Base-by-base conservation (phyloP, 1,140 invertebrate species). In the Neomicropteryx cornuta region DNA sequence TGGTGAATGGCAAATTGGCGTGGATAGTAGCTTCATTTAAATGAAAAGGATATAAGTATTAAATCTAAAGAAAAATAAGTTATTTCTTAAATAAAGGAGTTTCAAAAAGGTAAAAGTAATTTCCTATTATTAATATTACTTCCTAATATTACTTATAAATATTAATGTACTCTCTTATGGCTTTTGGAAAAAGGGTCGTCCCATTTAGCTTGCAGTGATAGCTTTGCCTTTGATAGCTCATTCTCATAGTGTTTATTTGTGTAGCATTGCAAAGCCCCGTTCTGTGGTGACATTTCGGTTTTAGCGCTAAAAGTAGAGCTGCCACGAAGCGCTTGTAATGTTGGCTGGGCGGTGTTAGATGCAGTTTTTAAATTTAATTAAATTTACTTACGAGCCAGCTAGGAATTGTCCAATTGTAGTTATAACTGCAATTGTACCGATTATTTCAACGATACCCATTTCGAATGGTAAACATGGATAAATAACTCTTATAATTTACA, bases 401-500 rank as follows among this genome's bases (percentile, higher is more conserved):
- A 82, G 55, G 62, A 81, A 82, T 48, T 81, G 79, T 36, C 78
- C 58, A 36, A 81, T 68, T 8, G 79, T 81, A 40, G 71, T 77
- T 23, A 80, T 60, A 14, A 77, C 79, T 11, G 79, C 79, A 28
- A 74, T 71, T 1, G 67, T 64, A 22, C 75, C 72, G 6, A 41
- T 33, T 46, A 46, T 37, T 56, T 52, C 8, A 47, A 51, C 10
- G 53, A 41, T n/a, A n/a, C n/a, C n/a, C n/a, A n/a, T n/a, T n/a
- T n/a, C n/a, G n/a, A n/a, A n/a, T n/a, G n/a, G n/a, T n/a, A n/a
- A n/a, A n/a, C n/a, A n/a, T n/a, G n/a, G n/a, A n/a, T n/a, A n/a
- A n/a, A n/a, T n/a, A n/a, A n/a, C n/a, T n/a, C n/a, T n/a, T n/a
- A n/a, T n/a, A n/a, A n/a, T n/a, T n/a, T n/a, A n/a, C n/a, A n/a